Evolutionary conservation across 2,797 vertebrate species (phyloP), one percentile per base, ranked within the genome.

Genomic region (Apogon talboti): DNA sequence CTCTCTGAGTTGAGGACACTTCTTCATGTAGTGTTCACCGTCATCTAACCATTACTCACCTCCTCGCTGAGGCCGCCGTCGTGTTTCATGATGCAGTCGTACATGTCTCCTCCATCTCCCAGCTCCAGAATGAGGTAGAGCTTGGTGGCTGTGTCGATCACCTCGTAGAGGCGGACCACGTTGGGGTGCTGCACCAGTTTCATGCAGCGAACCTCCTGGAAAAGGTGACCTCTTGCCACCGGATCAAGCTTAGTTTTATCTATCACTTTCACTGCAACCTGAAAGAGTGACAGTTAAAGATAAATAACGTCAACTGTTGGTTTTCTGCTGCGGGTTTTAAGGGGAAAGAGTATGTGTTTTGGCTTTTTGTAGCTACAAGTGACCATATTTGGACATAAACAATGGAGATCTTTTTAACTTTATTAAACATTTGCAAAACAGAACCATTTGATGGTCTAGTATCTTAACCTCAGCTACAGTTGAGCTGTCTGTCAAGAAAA

Each of bases 81-180:
- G 0, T 98, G 97, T 78, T 97, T 98, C 98, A 99, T 99, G 92
- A 99, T 99, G 91, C 98, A 98, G 87, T 99, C 98, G 63, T 98
- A 99, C 98, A 99, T 98, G 85, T 99, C 98, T 43, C 98, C 98
- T 1, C 98, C 98, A 41, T 99, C 98, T n/a, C 96, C 98, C 62
- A 99, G 94, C 90, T 99, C 98, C 70, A 99, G 89, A 86, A 99
- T 98, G 75, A 99, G 95, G 86, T 99, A 99, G 33, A 99, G 96
- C 84, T 99, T 99, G 63, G 97, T 99, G 89, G 98, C 97, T 0
- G 98, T 99, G 90, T 99, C 98, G 24, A 99, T 99, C 79, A 99
- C 98, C 87, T 99, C 98, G 2, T 99, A 99, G 2, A 99, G 94
- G 6, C 98, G 96, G 52, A 99, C 98, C 40, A 99, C 98, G 78